Percentiles rank a stretch among this genome's conserved stretches.
Evolutionary conservation across 1,140 invertebrate genomes (phyloP).

Genomic region (Patella vulgata): DNA sequence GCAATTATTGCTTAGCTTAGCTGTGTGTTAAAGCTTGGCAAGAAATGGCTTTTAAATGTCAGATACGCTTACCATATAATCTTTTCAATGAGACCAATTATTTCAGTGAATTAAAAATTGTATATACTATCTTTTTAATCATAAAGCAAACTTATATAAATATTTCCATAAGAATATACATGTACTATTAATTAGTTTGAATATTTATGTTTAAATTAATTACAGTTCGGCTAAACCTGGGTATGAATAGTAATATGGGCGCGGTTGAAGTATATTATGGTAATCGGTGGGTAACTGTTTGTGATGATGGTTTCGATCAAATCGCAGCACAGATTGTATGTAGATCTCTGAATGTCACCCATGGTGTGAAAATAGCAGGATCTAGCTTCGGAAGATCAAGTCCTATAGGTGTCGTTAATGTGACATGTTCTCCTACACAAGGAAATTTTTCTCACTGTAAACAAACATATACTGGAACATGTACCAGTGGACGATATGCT

Average conservation of each 20-base stretch:
- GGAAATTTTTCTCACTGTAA: conserved; percentile 36
- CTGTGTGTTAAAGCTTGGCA: too few species aligned
- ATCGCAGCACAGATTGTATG: conserved; percentile 42
- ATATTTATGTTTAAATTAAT: conserved; percentile 15
- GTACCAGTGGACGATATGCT: conserved; percentile 36
- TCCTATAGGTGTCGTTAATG: conserved; percentile 28
- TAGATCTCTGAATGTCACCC: conserved; percentile 20
- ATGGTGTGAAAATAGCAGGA: conserved; percentile 31
- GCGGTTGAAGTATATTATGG: conserved; percentile 45
- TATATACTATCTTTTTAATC: too few species aligned
- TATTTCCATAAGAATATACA: too few species aligned
- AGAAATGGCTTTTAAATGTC: too few species aligned
- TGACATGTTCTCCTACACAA: conserved; percentile 41
- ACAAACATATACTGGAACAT: conserved; percentile 22
- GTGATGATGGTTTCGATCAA: conserved; percentile 43
- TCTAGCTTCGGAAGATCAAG: conserved; percentile 43
- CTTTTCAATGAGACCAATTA: too few species aligned
- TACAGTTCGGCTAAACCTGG: conserved; percentile 44
- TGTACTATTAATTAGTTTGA: too few species aligned
- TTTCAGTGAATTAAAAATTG: too few species aligned
- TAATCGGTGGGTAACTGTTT: conserved; percentile 44
- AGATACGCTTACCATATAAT: too few species aligned
- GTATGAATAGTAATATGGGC: conserved; percentile 38
- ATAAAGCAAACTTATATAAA: too few species aligned
- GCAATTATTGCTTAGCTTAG: too few species aligned